Evolutionary conservation across 2,797 vertebrate genomes (phyloP), one percentile per base, ranked within the genome.

Genomic region (Percopsis omiscomaycus): DNA sequence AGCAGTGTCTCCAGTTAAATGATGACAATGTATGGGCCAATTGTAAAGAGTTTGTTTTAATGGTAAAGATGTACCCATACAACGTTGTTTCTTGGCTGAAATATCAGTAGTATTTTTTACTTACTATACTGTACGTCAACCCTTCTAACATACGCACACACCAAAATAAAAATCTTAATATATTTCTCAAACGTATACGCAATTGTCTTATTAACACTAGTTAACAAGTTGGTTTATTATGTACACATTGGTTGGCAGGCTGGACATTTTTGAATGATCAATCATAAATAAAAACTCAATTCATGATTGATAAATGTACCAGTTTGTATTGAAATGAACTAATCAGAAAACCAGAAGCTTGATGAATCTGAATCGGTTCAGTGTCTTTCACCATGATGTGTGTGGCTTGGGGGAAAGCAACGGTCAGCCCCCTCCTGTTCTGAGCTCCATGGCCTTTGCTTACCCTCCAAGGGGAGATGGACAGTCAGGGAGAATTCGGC

Each of bases 211-310:
- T 74, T 66, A 48, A 60, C 57, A 68, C 76, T 85, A 80, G 68
- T 80, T 78, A 71, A 84, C 82, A 83, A 79, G 62, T 67, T 73
- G 74, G 59, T 82, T 87, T 73, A 80, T 66, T 90, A 88, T 90
- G 27, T 92, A 92, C 88, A 92, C 59, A 75, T 57, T 67, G 59
- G 61, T 42, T 66, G 29, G 16, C 10, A 47, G 55, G 47, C 48
- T 50, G 29, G 2, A n/a, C 62, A 29, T 59, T 49, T 64, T 73
- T 4, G 30, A 65, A 28, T 3, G 4, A n/a, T n/a, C 27, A 4
- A n/a, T 6, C 12, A 14, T 29, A 2, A 28, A 47, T n/a, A 54
- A 60, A 64, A 59, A 44, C 32, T 2, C 3, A 57, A 4, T 53
- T 12, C 15, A 48, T 16, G 48, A 50, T 52, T 22, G 27, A 22